Evolutionary conservation across 1,140 invertebrate species (phyloP), one percentile per base, ranked within the genome.

Genomic region (Zaprionus kolodkinae): DNA sequence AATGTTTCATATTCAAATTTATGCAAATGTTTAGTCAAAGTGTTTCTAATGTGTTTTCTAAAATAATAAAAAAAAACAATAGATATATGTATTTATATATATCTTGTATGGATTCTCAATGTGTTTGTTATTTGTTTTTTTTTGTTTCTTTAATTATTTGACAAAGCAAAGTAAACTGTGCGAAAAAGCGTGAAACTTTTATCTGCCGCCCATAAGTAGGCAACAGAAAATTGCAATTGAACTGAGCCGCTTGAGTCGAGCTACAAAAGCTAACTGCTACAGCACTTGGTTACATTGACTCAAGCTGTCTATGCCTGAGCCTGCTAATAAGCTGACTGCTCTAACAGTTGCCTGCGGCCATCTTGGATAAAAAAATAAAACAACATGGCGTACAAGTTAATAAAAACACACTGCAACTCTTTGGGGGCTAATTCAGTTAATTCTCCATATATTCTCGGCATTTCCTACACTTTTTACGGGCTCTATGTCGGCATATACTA

Each of bases 121-220:
- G 40, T 30, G 38, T n/a, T 48, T 13, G 6, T 50, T 48, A 40
- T 6, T 48, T 2, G 40, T 65, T 65, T 21, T 15, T 30, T 11
- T 67, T 21, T 15, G 17, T 11, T 67, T 73, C 25, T 40, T 62
- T 52, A 55, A 1, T 9, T 17, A 10, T 57, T 74, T 40, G 43
- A 73, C 84, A 86, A 86, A 87, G 83, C 83, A 87, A 87, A 87
- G 83, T 83, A 88, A 87, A 86, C 69, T 68, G 63, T 57, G 43
- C 38, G 17, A 52, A 64, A 40, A 50, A 59, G 38, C 48, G 25
- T 63, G 54, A 56, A 67, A 36, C 38, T 38, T 27, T 73, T 67
- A 35, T 48, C 33, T 10, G n/a, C 15, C n/a, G 43, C 40, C 66
- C 60, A 21, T 12, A 55, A 25, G 55, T 66, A 62, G 62, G 63